phyloP scores from a whole-genome alignment of 2,797 vertebrate species.

The Rhincodon typus region DNA sequence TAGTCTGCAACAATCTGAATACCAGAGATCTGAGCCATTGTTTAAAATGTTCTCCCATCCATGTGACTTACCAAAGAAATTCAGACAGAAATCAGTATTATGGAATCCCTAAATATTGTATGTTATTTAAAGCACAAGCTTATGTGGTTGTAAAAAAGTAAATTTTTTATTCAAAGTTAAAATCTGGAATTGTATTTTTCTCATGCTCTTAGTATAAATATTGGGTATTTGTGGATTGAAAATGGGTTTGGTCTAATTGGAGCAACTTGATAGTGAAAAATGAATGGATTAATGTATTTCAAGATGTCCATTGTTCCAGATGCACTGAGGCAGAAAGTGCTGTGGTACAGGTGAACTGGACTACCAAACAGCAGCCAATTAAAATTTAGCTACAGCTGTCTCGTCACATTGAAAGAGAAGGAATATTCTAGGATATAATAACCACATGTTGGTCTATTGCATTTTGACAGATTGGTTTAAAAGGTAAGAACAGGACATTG shows the following conservation, averaged over 20 bases:
- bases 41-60: not conserved
- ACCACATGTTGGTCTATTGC: not conserved
- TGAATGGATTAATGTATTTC: not conserved
- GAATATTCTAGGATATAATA: not conserved
- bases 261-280: not conserved
- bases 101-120: not conserved
- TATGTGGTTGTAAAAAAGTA: not conserved
- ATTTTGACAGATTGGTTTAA: not conserved
- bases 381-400: not conserved
- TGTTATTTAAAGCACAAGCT: not conserved
- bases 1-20: no score
- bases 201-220: not conserved
- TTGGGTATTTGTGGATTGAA: not conserved
- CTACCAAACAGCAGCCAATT: not conserved
- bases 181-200: not conserved
- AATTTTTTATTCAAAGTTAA: not conserved
- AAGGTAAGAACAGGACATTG: not conserved
- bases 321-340: not conserved
- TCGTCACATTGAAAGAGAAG: not conserved
- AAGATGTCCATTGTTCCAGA: not conserved
- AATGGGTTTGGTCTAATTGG: not conserved
- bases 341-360: not conserved
- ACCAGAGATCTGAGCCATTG: not conserved
- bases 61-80: not conserved
- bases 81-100: not conserved